Conservation (phyloP, 2,797 vertebrate genomes). For the Loris lydekkerianus region DNA sequence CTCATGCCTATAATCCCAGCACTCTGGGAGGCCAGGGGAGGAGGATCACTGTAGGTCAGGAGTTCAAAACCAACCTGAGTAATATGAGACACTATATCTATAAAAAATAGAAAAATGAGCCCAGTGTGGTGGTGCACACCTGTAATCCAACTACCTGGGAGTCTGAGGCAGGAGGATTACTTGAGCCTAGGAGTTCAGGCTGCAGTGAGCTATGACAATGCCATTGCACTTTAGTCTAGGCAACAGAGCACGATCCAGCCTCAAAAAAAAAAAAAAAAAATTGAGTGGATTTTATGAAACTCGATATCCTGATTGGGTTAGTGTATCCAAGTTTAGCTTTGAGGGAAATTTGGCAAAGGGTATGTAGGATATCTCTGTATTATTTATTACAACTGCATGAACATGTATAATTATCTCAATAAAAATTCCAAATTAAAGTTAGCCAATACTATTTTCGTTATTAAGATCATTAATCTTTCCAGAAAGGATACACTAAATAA, state of each 20-base stretch:
- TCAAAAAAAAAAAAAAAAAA: neutral
- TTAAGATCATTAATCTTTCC: neutral
- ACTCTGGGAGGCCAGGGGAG: neutral
- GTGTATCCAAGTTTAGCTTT: neutral
- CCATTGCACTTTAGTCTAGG: neutral
- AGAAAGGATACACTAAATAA: neutral
- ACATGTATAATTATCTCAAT: neutral
- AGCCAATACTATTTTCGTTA: neutral
- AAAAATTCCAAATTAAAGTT: neutral
- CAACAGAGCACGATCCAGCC: neutral
- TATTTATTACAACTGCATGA: neutral
- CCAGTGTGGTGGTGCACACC: too few relatives aligned
- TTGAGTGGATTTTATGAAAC: fast-evolving
- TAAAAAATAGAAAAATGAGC: too few relatives aligned
- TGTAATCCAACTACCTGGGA: too few relatives aligned
- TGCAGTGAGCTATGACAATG: neutral
- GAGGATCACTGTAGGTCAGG: too few relatives aligned
- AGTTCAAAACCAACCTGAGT: too few relatives aligned
- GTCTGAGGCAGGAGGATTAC: neutral
- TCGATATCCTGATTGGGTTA: too few relatives aligned
- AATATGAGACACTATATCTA: too few relatives aligned
- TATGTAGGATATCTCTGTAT: neutral
- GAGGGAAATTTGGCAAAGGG: neutral
- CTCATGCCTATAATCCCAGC: neutral
- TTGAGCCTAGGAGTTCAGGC: neutral